A percentile compares a stretch with the other conserved stretches of the same genome.
phyloP scores from a whole-genome alignment of 2,113 vertebrate species.

The Alethe diademata region DNA sequence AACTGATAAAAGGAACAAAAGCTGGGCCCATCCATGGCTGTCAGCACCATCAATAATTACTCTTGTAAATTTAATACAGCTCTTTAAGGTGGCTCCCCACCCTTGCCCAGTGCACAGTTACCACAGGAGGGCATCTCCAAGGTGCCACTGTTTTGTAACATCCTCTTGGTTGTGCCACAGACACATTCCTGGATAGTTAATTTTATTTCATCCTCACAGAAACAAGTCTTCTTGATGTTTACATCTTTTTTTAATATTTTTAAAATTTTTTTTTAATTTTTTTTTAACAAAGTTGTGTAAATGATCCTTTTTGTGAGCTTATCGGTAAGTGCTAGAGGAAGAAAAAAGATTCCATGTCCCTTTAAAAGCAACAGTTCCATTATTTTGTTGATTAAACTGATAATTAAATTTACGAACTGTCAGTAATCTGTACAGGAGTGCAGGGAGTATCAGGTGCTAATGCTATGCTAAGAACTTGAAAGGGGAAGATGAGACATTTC shows the following conservation, averaged over 20 bases:
- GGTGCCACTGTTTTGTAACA: neutral
- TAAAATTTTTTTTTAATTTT: neutral
- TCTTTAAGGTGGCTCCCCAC: neutral
- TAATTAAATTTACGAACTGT: neutral
- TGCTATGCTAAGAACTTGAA: neutral
- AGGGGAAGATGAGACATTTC: neutral
- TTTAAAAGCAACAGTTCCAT: neutral
- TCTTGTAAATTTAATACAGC: neutral
- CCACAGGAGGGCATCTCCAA: neutral
- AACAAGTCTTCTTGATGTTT: neutral
- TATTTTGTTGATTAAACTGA: neutral
- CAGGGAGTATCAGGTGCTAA: neutral
- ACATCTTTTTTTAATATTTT: neutral
- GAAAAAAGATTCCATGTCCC: neutral
- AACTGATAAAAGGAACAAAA: neutral
- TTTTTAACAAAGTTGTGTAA: neutral
- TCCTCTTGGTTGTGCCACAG: neutral
- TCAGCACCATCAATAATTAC: neutral
- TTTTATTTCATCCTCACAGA: neutral
- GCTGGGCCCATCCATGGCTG: neutral
- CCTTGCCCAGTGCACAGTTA: neutral
- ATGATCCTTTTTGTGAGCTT: neutral
- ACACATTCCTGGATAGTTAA: neutral
- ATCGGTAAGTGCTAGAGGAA: neutral
- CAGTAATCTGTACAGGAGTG: neutral